A percentile compares a stretch with the other conserved stretches of the same genome.
Conservation (phyloP, 2,113 vertebrate genomes). For the Indicator maculatus region DNA sequence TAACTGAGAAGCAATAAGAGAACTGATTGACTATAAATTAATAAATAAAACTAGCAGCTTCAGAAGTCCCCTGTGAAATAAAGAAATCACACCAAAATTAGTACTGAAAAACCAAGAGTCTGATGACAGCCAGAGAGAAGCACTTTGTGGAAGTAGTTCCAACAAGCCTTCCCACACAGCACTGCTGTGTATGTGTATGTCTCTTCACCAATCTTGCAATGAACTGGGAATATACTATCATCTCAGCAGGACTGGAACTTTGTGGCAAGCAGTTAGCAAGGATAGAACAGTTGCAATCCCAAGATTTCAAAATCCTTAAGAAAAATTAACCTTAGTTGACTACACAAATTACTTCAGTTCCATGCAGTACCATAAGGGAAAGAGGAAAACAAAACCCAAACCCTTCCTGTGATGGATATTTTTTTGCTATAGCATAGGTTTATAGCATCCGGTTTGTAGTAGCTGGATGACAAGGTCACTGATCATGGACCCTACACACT, state of each 20-base stretch:
- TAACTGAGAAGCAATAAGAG: neutral
- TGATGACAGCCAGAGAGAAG: neutral
- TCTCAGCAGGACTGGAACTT: neutral
- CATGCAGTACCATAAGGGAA: fast-evolving
- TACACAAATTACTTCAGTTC: neutral
- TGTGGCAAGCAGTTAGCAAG: neutral
- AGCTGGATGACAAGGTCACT: neutral
- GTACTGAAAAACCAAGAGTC: neutral
- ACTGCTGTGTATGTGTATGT: neutral
- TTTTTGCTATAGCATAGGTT: neutral
- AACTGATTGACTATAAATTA: neutral
- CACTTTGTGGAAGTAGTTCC: neutral
- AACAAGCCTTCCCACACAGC: neutral
- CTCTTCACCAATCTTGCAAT: neutral
- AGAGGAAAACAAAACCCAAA: neutral
- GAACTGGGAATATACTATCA: neutral
- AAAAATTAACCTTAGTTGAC: neutral
- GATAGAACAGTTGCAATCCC: neutral
- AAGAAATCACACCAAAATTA: neutral
- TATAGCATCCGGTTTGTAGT: neutral
- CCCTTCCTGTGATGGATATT: neutral
- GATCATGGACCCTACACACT: neutral
- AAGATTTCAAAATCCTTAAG: neutral
- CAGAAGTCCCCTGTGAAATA: neutral
- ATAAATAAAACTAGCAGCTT: neutral